phyloP scores from a whole-genome alignment of 2,113 vertebrate genomes.

The Osmerus mordax region DNA sequence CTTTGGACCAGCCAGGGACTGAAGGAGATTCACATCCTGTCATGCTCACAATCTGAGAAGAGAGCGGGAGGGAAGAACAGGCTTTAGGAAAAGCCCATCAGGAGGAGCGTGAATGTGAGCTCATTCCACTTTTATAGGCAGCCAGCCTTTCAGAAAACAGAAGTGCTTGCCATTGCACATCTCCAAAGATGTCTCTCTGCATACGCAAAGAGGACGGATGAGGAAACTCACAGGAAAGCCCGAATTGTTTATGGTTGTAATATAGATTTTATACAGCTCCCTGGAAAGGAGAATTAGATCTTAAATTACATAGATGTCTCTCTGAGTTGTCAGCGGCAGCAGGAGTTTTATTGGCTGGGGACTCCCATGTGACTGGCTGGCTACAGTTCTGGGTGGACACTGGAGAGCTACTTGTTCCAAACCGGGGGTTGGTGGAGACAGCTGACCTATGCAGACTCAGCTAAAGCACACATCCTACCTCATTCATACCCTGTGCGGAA shows the following conservation, averaged over 20 bases:
- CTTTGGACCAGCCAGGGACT: constrained; percentile 1
- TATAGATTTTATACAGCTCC: constrained; percentile 75
- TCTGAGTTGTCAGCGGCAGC: constrained; percentile 54
- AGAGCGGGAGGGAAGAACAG: constrained; percentile 10
- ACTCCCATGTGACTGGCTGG: constrained; percentile 41
- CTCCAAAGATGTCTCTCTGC: constrained; percentile 61
- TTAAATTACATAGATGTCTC: constrained; percentile 73
- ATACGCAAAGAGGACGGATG: constrained; percentile 56
- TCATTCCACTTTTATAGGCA: constrained; percentile 52
- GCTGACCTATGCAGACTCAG: constrained; percentile 59
- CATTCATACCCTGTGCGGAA: constrained; percentile 50
- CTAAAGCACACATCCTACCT: constrained; percentile 51
- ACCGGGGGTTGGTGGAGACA: constrained; percentile 39
- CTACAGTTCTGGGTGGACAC: constrained; percentile 32
- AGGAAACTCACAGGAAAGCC: constrained; percentile 39
- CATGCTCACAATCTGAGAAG: constrained; percentile 21
- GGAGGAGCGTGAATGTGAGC: constrained; percentile 39
- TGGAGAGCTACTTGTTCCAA: constrained; percentile 43
- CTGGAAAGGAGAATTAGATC: constrained; percentile 69
- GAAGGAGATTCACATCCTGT: constrained; percentile 31
- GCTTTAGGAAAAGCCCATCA: constrained; percentile 21
- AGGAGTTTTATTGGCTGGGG: constrained; percentile 47
- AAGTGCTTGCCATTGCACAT: constrained; percentile 64
- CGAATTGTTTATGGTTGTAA: constrained; percentile 72
- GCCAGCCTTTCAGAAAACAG: constrained; percentile 61